Evolutionary conservation across 2,113 vertebrate species (phyloP).

Genomic region (Cygnus atratus): DNA sequence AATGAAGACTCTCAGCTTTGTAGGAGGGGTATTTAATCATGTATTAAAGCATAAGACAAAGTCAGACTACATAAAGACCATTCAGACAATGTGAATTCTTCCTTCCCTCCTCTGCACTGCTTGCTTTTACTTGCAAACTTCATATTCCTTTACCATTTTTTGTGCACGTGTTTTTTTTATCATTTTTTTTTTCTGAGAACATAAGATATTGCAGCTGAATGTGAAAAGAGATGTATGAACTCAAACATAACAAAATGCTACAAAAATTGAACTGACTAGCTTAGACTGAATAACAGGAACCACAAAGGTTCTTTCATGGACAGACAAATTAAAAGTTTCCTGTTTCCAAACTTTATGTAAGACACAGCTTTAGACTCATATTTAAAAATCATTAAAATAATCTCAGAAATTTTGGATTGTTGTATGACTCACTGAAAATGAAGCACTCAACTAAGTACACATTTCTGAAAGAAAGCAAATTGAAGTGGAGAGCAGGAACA

Average conservation of each 20-base stretch:
- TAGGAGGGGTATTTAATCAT: neutral
- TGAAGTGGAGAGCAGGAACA: neutral
- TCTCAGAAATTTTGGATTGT: neutral
- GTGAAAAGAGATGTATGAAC: neutral
- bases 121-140: neutral
- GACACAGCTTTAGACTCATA: neutral
- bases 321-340: neutral
- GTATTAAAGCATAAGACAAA: neutral
- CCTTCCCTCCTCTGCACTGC: neutral
- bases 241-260: neutral
- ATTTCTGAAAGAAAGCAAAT: conserved; percentile 7
- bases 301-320: neutral
- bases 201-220: neutral
- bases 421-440: neutral
- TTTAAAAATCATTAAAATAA: conserved; percentile 15
- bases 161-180: neutral
- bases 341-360: neutral
- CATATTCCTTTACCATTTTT: neutral
- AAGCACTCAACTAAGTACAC: neutral
- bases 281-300: neutral
- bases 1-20: rapidly evolving
- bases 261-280: neutral
- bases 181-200: neutral
- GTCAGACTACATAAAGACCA: neutral
- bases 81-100: neutral